Evolutionary conservation across 1,140 invertebrate species (phyloP).

Genomic region (Wasmannia auropunctata): DNA sequence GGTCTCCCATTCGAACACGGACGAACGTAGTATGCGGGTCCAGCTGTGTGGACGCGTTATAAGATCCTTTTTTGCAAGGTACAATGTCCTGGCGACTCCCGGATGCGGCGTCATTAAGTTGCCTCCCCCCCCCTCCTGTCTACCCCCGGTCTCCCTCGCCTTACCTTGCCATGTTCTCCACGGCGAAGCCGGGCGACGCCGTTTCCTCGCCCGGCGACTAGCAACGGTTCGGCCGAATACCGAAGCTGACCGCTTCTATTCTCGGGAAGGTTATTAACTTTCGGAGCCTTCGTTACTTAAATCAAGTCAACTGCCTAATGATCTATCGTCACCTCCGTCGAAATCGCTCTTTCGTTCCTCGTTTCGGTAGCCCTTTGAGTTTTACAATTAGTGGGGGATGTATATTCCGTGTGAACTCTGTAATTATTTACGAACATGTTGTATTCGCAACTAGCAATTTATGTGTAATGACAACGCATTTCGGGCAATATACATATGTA

Average conservation of each 20-base stretch:
- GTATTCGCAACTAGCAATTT: neutral
- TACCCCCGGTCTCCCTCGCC: constrained; percentile 9
- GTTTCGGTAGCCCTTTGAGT: neutral
- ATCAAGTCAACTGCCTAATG: constrained; percentile 76
- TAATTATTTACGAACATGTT: neutral
- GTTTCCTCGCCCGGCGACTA: constrained; percentile 10
- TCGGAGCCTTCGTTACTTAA: constrained; percentile 67
- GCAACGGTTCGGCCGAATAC: constrained; percentile 62
- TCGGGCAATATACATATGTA: neutral
- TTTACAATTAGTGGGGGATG: neutral
- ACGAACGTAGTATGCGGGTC: constrained; percentile 76
- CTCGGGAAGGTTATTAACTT: constrained; percentile 68
- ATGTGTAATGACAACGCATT: neutral
- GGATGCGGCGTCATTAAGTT: constrained; percentile 81
- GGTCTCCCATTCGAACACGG: constrained; percentile 69
- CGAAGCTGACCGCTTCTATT: constrained; percentile 55
- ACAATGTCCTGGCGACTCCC: constrained; percentile 79
- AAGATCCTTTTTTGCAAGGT: constrained; percentile 77
- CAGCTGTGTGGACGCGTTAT: constrained; percentile 79
- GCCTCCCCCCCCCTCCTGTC: constrained; percentile 25
- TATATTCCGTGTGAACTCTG: neutral
- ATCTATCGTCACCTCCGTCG: constrained; percentile 75
- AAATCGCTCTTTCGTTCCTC: constrained; percentile 19
- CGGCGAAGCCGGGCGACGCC: constrained; percentile 27
- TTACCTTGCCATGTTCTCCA: constrained; percentile 25